phyloP scores from a whole-genome alignment of 2,113 vertebrate genomes.

The Rana temporaria region DNA sequence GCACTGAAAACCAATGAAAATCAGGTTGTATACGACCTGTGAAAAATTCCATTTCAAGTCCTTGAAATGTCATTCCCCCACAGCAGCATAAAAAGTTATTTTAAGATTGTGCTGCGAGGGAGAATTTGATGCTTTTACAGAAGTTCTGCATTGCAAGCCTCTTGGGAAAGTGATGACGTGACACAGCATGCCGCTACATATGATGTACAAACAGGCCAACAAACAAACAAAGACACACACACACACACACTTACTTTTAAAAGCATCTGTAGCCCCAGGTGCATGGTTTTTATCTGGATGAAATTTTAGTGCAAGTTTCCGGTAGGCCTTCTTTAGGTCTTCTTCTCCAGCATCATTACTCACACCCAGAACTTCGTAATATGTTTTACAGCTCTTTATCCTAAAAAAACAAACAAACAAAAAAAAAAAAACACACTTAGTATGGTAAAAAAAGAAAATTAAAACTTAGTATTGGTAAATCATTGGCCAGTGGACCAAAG shows the following conservation, averaged over 20 bases:
- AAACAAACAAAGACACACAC: background rate
- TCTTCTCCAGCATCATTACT: constrained; percentile 91
- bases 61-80: background rate
- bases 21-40: no score
- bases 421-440: constrained; percentile 58
- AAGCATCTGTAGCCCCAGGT: constrained; percentile 96
- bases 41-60: no score
- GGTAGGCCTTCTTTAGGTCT: constrained; percentile 95
- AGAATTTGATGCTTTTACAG: constrained; percentile 10
- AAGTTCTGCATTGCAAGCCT: constrained; percentile 7
- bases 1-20: no score
- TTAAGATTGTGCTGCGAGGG: constrained; percentile 12
- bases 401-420: constrained; percentile 80
- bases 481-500: no score
- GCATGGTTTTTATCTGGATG: constrained; percentile 98
- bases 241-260: constrained; percentile 86
- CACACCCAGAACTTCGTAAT: constrained; percentile 92
- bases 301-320: constrained; percentile 95
- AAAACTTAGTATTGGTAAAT: no score
- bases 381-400: constrained; percentile 97
- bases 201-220: background rate
- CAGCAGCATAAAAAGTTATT: background rate
- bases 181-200: background rate
- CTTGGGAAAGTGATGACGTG: background rate
- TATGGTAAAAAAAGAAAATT: no score